These are phyloP conservation scores for Vidua macroura DNA, from an alignment of 2,113 vertebrate genomes.

Conservation along the genomic window DNA sequence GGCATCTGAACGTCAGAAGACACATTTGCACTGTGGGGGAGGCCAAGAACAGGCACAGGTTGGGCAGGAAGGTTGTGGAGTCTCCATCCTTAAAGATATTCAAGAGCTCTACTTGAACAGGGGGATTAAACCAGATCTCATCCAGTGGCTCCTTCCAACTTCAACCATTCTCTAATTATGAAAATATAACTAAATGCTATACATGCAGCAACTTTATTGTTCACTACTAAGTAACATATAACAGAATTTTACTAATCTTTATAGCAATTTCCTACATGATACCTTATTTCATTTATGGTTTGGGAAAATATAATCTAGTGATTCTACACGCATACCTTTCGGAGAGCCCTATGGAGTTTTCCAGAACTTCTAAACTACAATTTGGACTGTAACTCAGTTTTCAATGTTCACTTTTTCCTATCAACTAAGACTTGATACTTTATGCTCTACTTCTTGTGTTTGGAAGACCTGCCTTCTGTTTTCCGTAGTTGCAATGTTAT, in stretches of 20 bases:
- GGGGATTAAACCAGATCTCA: fast-evolving
- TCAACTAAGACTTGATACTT: neutral
- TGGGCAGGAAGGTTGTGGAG: neutral
- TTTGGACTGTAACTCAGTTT: neutral
- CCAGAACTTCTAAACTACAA: neutral
- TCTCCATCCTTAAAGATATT: neutral
- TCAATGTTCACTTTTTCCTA: neutral
- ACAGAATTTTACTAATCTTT: neutral
- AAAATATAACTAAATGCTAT: neutral
- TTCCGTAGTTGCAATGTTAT: neutral
- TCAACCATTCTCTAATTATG: neutral
- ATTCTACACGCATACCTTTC: neutral
- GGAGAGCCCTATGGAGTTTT: neutral
- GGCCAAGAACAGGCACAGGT: neutral
- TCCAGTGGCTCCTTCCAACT: neutral
- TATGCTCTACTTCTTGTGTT: neutral
- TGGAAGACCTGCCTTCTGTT: neutral
- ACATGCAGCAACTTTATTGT: neutral
- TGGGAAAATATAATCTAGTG: neutral
- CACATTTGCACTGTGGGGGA: neutral
- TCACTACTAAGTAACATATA: neutral
- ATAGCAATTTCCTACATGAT: neutral
- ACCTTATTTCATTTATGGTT: neutral
- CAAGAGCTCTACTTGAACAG: neutral
- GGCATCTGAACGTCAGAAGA: neutral